These are phyloP conservation scores for Cylloceria caligata DNA, from an alignment of 2,888 invertebrate genomes.

Conservation along the genomic window DNA sequence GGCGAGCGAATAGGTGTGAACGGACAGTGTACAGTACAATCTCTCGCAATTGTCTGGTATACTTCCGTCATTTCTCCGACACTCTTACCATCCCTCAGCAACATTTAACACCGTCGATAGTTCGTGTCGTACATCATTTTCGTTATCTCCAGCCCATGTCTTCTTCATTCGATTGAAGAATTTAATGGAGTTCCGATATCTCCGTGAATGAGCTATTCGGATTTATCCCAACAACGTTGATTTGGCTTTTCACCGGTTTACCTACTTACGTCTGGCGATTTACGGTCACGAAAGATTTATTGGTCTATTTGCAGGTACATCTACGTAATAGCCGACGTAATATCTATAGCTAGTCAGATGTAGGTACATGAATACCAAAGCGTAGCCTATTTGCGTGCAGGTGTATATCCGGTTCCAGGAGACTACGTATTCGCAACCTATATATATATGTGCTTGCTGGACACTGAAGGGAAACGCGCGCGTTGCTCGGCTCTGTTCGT, in stretches of 20 bases:
- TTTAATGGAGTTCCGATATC: slow-evolving; percentile 43
- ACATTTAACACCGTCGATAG: slow-evolving; percentile 45
- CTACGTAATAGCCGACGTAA: slow-evolving; percentile 2
- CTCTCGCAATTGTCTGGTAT: too few species aligned
- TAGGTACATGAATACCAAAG: slow-evolving; percentile 60
- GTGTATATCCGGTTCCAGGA: slow-evolving; percentile 64
- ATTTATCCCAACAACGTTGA: slow-evolving; percentile 42
- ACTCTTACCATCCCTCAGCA: too few species aligned
- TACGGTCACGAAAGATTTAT: slow-evolving; percentile 64
- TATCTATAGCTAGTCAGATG: slow-evolving; percentile 5
- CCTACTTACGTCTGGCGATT: slow-evolving; percentile 64
- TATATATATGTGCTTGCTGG: slow-evolving; percentile 26
- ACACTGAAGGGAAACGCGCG: slow-evolving; percentile 58
- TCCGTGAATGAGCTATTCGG: slow-evolving; percentile 43
- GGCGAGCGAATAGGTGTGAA: slow-evolving; percentile 73
- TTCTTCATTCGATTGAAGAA: slow-evolving; percentile 18
- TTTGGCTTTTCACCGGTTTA: slow-evolving; percentile 67
- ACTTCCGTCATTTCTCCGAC: too few species aligned
- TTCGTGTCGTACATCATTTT: slow-evolving; percentile 51
- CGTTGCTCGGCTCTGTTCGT: slow-evolving; percentile 73
- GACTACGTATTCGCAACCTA: slow-evolving; percentile 51
- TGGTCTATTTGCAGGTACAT: slow-evolving; percentile 61
- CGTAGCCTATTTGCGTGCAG: slow-evolving; percentile 62
- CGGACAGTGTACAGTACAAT: slow-evolving; percentile 54
- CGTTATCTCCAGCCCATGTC: neutral